Evolutionary conservation across 53 echinoderm and acorn worm genomes (phyloP), one percentile per base, ranked within the genome.

Genomic region (Henricia sp.): DNA sequence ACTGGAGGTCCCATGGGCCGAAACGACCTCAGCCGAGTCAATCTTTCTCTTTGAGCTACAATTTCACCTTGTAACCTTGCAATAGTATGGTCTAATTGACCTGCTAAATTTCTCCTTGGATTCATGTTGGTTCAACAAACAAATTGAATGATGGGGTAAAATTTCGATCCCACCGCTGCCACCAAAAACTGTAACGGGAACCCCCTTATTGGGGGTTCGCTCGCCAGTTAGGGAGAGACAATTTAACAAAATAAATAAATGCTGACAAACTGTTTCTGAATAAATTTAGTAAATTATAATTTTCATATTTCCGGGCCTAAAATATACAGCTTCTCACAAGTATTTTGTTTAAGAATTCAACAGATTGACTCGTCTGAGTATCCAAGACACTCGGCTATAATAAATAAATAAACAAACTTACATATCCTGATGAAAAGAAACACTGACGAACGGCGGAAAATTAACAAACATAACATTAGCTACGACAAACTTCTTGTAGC

Each of bases 151-250:
- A 62, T 68, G 33, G 12, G 30, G 17, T 63, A 63, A 63, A 3
- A 58, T 8, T 63, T 63, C 4, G 36, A 64, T 64, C 34, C 64
- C 64, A 64, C 64, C 64, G 12, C 64, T 64, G 64, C 64, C 64
- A 64, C 64, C 64, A 64, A 64, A 64, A 64, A n/a, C 64, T 30
- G 64, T 30, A 64, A 63, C 63, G 28, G 59, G 34, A 35, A 55
- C 56, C 56, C 56, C 24, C 23, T 55, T 55, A 17, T 6, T 23
- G 52, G 16, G 52, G 52, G 19, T 23, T 3, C 56, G 23, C 56
- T 10, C 8, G 19, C 56, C 56, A 55, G 56, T 23, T 10, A 55
- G 1, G 1, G 1, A 55, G 2, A 55, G 4, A 55, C 23, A 55
- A 3, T 55, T n/a, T 20, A 55, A 55, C 6, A 55, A 6, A 46